These are phyloP conservation scores for Alauda arvensis DNA, from an alignment of 2,797 vertebrate genomes.

Conservation along the genomic window DNA sequence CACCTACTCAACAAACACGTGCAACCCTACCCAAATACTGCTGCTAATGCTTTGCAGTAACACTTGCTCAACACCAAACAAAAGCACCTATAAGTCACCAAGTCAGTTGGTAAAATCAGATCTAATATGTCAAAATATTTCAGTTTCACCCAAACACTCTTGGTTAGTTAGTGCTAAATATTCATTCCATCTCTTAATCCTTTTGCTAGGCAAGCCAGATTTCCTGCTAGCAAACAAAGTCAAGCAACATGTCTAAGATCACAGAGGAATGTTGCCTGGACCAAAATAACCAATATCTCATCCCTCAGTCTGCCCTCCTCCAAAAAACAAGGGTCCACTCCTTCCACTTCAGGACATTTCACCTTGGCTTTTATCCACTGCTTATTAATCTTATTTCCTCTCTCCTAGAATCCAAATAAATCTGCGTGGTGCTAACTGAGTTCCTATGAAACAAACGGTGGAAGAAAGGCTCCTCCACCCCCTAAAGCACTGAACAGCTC, in stretches of 20 bases:
- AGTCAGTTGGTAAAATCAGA: slow-evolving; percentile 30
- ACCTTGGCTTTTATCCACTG: slow-evolving; percentile 32
- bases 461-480: not conserved
- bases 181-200: not conserved
- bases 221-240: slow-evolving; percentile 13
- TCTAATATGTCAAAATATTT: slow-evolving; percentile 48
- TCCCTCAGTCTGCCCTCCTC: not conserved
- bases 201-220: not conserved
- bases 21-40: not conserved
- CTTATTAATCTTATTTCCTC: slow-evolving; percentile 21
- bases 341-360: not conserved
- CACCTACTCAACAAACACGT: slow-evolving; percentile 14
- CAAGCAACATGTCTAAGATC: not conserved
- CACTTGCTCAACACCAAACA: slow-evolving; percentile 31
- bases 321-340: not conserved
- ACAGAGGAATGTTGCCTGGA: slow-evolving; percentile 13
- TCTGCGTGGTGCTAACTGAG: not conserved
- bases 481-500: not conserved
- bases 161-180: slow-evolving; percentile 40
- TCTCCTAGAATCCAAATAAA: slow-evolving; percentile 10
- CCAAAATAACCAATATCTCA: slow-evolving; percentile 3
- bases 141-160: slow-evolving; percentile 32
- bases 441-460: not conserved
- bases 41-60: slow-evolving; percentile 26
- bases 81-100: slow-evolving; percentile 2